Conservation (phyloP, 2,797 vertebrate genomes). For the Macropus fuliginosus region DNA sequence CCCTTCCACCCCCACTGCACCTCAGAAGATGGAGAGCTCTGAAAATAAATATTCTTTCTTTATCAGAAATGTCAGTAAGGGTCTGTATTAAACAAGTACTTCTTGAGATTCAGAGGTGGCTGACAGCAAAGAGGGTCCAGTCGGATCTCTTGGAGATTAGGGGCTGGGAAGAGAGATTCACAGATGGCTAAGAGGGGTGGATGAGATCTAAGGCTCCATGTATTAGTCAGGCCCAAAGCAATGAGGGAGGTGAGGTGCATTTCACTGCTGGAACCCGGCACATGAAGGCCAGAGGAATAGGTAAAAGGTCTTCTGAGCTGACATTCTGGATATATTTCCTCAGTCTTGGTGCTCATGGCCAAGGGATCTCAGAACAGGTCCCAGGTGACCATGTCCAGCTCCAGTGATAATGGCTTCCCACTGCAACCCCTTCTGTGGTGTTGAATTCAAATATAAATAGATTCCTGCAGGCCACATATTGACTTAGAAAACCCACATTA, state of each 20-base stretch:
- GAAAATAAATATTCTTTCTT: conserved; percentile 22
- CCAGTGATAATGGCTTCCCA: neutral
- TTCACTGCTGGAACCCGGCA: neutral
- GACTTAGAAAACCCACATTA: neutral
- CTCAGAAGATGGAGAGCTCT: neutral
- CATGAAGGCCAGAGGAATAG: neutral
- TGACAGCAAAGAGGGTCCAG: neutral
- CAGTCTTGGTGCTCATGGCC: neutral
- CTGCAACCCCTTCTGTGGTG: neutral
- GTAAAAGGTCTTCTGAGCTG: neutral
- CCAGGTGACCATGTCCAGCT: neutral
- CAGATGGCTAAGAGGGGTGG: neutral
- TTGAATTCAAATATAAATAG: neutral
- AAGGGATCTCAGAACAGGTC: neutral
- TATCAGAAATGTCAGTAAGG: conserved; percentile 7
- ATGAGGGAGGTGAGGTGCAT: neutral
- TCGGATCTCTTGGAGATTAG: neutral
- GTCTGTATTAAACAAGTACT: neutral
- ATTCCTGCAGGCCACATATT: neutral
- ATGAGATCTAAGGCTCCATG: neutral
- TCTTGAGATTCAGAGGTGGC: neutral
- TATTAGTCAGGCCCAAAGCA: neutral
- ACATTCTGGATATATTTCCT: neutral
- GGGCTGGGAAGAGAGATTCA: neutral
- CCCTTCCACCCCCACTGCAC: neutral